Base-by-base conservation (phyloP, 1,140 invertebrate genomes). In the Caenorhabditis inopinata region DNA sequence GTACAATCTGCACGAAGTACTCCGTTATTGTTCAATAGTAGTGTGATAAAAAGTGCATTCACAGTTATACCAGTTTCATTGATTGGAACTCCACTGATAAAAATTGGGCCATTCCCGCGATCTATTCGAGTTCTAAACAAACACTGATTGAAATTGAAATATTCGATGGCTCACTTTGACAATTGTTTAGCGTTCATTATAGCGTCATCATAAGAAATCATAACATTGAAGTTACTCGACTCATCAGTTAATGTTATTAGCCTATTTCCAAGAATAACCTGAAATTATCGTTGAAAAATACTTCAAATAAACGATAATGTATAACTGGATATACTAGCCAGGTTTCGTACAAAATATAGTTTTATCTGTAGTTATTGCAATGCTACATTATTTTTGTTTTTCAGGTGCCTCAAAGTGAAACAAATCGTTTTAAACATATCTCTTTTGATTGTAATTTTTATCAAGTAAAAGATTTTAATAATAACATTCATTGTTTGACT, bases 21-120 rank as follows among this genome's bases (percentile, higher is more conserved):
- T 68, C 58, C 58, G 38, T 68, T 27, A 38, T 68, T 68, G 12
- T 68, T 68, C 58, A 68, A 38, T 21, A 21, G 14, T 9, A 68
- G n/a, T 23, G n/a, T 42, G 2, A 68, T 11, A n/a, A 68, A 5
- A 7, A 68, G 9, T 1, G 58, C 35, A 18, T 68, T 68, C 3
- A 68, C 58, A 11, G 58, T 68, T 5, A 68, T 42, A 16, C 58
- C 58, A 38, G 58, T 68, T 68, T 68, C 58, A 68, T 68, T 38
- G 16, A 68, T 42, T 42, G 58, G 58, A 18, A 68, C 32, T 3
- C 58, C 58, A 21, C 58, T 68, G 3, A 68, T 68, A 18, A 68
- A 68, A 0, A 68, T 68, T 6, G 58, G 58, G 11, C 58, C 58
- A 12, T 68, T 32, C 2, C 58, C 58, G 1, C 32, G 4, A 12